Evolutionary conservation across 2,888 invertebrate species (phyloP), one percentile per base, ranked within the genome.

Genomic region (Anaspis maculata): DNA sequence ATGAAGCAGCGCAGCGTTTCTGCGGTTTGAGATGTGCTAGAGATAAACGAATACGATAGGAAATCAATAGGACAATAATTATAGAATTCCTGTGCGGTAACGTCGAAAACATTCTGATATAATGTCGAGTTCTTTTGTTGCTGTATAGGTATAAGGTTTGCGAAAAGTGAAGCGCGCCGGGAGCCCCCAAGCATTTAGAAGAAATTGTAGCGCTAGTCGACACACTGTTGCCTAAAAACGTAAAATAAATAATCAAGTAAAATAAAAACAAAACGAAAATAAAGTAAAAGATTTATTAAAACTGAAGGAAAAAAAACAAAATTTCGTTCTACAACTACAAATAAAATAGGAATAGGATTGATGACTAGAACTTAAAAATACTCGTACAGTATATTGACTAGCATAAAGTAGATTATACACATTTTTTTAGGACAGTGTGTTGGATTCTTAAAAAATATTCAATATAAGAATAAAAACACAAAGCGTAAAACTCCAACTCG

Each of bases 31-130:
- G 50, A 52, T 54, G 49, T 46, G 46, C 41, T 40, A 39, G 46
- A 50, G 52, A 53, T 53, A 52, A 54, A 52, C 49, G 48, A 45
- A 44, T 48, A 38, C 45, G 49, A 55, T 51, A 49, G 49, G 44
- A 54, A 54, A 56, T 56, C 53, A 48, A 56, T 56, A 51, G 35
- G 36, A 47, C 44, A 52, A 53, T 52, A 54, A 56, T 54, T 54
- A 56, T 49, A 46, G 50, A 51, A 51, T 49, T 46, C 48, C 43
- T 49, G 45, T 47, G n/a, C n/a, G n/a, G n/a, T 7, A 43, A 45
- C 44, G 49, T 46, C 45, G 43, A 45, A 51, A 46, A 46, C 44
- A 49, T 48, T 46, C 40, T 38, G 42, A n/a, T n/a, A n/a, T n/a
- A n/a, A n/a, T n/a, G n/a, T n/a, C n/a, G n/a, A n/a, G n/a, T n/a